Percentiles rank a stretch among this genome's conserved stretches.
Conservation (phyloP, 2,113 vertebrate species). For the Oncorhynchus mykiss region DNA sequence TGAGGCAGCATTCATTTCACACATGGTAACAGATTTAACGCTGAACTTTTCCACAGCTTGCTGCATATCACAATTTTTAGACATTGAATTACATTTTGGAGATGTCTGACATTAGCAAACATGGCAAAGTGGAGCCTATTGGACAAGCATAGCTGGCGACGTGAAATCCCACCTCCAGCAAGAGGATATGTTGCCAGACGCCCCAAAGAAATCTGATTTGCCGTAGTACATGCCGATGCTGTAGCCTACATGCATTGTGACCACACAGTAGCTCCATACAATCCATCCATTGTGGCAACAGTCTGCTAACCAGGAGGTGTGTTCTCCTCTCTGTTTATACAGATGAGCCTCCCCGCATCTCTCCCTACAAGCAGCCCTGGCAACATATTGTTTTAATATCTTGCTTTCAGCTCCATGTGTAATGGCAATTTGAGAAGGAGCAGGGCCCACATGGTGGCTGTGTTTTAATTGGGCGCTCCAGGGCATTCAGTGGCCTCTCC, state of each 20-base stretch:
- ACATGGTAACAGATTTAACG: too few relatives aligned
- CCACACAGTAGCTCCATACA: conserved; percentile 46
- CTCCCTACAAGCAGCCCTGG: conserved; percentile 22
- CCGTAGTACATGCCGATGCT: too few relatives aligned
- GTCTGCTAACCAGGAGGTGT: background rate
- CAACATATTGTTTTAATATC: conserved; percentile 53
- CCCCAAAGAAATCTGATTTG: too few relatives aligned
- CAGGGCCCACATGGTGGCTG: conserved; percentile 23
- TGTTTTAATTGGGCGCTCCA: background rate
- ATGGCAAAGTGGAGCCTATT: too few relatives aligned
- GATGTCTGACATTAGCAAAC: too few relatives aligned
- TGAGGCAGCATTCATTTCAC: too few relatives aligned
- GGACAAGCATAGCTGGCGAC: too few relatives aligned
- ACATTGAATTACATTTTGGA: too few relatives aligned
- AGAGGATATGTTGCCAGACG: too few relatives aligned
- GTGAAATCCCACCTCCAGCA: too few relatives aligned
- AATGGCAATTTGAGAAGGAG: conserved; percentile 45
- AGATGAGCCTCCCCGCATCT: conserved; percentile 39
- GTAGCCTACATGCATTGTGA: background rate
- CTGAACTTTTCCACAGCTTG: too few relatives aligned
- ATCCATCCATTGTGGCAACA: conserved; percentile 10
- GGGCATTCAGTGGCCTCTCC: background rate
- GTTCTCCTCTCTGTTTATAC: conserved; percentile 27
- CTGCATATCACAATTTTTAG: too few relatives aligned
- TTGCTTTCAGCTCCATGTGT: conserved; percentile 51